Percentiles rank a stretch among this genome's conserved stretches.
Conservation (phyloP, 2,888 invertebrate species). For the Tipula helvola region DNA sequence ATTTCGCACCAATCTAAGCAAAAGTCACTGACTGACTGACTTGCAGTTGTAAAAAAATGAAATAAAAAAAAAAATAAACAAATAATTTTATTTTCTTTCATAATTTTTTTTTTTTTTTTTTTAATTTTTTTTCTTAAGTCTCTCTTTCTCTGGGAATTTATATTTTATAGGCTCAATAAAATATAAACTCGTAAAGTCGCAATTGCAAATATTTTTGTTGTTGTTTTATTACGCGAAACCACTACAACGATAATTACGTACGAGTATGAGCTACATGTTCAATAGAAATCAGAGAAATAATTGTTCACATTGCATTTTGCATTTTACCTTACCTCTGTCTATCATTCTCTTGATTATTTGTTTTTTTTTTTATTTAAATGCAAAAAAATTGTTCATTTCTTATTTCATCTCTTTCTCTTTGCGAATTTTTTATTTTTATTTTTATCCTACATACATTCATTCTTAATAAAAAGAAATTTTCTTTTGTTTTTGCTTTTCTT, state of each 20-base stretch:
- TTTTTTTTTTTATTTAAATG: not conserved
- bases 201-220: not conserved
- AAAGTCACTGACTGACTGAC: constrained; percentile 16
- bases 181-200: not conserved
- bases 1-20: not conserved
- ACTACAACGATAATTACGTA: not conserved
- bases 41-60: not conserved
- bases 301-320: not conserved
- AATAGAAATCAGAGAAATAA: not conserved
- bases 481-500: not conserved
- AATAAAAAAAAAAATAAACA: not conserved
- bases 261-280: not conserved
- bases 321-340: not conserved
- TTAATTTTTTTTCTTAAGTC: not conserved
- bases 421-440: not conserved
- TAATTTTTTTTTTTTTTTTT: not conserved
- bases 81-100: not conserved
- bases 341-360: not conserved
- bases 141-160: not conserved
- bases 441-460: not conserved
- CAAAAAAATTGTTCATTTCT: not conserved
- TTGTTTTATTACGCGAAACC: not conserved
- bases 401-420: not conserved
- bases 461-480: not conserved
- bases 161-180: not conserved